These are phyloP conservation scores for Esox lucius DNA, from an alignment of 2,797 vertebrate species.

Conservation along the genomic window DNA sequence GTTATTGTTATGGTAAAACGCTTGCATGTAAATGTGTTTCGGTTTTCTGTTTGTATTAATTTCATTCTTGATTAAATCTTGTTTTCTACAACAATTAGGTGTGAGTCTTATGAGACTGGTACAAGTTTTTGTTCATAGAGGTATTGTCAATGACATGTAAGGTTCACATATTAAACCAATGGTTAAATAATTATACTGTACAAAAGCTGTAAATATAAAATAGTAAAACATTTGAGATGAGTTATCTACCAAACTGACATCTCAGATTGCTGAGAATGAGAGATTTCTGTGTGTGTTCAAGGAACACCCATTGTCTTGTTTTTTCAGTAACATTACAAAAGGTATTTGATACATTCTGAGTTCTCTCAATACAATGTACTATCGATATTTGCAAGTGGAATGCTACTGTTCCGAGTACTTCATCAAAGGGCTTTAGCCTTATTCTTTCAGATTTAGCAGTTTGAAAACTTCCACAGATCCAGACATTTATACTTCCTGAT, in stretches of 20 bases:
- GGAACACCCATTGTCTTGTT: slow-evolving; percentile 45
- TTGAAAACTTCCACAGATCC: slow-evolving; percentile 80
- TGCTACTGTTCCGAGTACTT: slow-evolving; percentile 67
- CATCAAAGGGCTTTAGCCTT: slow-evolving; percentile 69
- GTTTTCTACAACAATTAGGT: slow-evolving; percentile 57
- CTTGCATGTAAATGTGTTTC: slow-evolving; percentile 59
- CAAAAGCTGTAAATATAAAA: slow-evolving; percentile 48
- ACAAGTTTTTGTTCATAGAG: slow-evolving; percentile 53
- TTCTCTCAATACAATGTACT: slow-evolving; percentile 62
- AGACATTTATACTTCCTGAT: slow-evolving; percentile 81
- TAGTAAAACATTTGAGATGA: slow-evolving; percentile 43
- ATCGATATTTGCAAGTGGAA: slow-evolving; percentile 78
- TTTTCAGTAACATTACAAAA: slow-evolving; percentile 53
- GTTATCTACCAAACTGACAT: slow-evolving; percentile 12
- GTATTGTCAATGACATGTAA: slow-evolving; percentile 48
- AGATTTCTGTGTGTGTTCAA: slow-evolving; percentile 40
- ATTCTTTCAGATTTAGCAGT: slow-evolving; percentile 74
- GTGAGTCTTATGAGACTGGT: slow-evolving; percentile 56
- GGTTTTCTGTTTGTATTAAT: slow-evolving; percentile 56
- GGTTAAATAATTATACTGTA: slow-evolving; percentile 54
- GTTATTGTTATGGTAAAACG: slow-evolving; percentile 58
- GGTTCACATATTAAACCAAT: slow-evolving; percentile 33
- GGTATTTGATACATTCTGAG: slow-evolving; percentile 59
- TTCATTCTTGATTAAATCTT: slow-evolving; percentile 71
- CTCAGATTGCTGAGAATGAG: slow-evolving; percentile 35